Evolutionary conservation across 2,888 invertebrate species (phyloP), one percentile per base, ranked within the genome.

Genomic region (Lycaena phlaeas): DNA sequence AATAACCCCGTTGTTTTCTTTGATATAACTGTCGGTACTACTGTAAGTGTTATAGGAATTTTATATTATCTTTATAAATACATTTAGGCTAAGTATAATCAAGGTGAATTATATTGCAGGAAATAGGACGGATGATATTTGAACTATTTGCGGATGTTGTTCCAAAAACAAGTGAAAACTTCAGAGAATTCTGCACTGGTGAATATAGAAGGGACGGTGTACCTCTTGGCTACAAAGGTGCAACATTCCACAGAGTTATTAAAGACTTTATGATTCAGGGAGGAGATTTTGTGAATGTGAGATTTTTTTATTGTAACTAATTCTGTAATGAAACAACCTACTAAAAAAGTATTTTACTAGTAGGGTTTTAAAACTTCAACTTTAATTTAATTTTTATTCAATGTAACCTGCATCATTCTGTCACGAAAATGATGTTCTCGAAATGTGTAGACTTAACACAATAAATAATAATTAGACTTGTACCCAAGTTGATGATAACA

Each of bases 241-340:
- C 95, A 1, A 92, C 93, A 61, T 99, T 99, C 71, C 99, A 99
- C 70, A 87, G 98, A 69, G 97, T 99, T 18, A 99, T 99, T 54
- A 99, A 99, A 77, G 99, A 99, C 77, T 99, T 99, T 64, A 99
- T 99, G 99, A 97, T 99, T 53, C 99, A 99, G 86, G 98, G 98
- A 28, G 99, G 99, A 22, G 99, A 99, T 77, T 99, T 99, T 86
- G 96, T 99, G 0, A 98, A 98, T 86, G 96, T 96, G 87, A 87
- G 90, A 85, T 14, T 10, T 18, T 2, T 4, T 25, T n/a, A n/a
- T n/a, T n/a, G n/a, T n/a, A n/a, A n/a, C n/a, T n/a, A n/a, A n/a
- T n/a, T n/a, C n/a, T n/a, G n/a, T n/a, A n/a, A n/a, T n/a, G n/a
- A n/a, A n/a, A n/a, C n/a, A n/a, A n/a, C n/a, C n/a, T n/a, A n/a